Percentiles rank a stretch among this genome's conserved stretches.
Evolutionary conservation across 92 coral and sea anemone genomes (phyloP).

Genomic region (Bergia sp.): DNA sequence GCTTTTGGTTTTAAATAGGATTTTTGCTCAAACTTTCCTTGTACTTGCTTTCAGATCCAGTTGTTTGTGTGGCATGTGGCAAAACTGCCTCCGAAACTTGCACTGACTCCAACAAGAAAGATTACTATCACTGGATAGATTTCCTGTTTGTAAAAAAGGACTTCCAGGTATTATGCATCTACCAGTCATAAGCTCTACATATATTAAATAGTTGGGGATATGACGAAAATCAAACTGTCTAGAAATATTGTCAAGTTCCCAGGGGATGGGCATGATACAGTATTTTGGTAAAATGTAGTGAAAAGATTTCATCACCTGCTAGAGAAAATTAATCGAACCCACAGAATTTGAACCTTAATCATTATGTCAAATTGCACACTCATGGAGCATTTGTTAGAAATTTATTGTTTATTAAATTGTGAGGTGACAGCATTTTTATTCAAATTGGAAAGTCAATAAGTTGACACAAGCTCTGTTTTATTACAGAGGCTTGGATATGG

Average conservation of each 20-base stretch:
- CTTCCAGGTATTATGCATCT: constrained; percentile 65
- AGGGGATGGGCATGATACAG: too few relatives aligned
- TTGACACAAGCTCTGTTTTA: not conserved
- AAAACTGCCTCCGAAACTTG: constrained; percentile 47
- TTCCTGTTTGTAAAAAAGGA: constrained; percentile 94
- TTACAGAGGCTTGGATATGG: constrained; percentile 86
- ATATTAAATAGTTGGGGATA: not conserved
- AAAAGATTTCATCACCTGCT: too few relatives aligned
- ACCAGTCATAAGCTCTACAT: not conserved
- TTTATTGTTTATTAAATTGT: not conserved
- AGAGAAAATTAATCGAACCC: too few relatives aligned
- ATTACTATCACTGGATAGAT: constrained; percentile 85
- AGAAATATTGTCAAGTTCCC: too few relatives aligned
- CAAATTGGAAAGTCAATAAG: too few relatives aligned
- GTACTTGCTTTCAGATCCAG: constrained; percentile 58
- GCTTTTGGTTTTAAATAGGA: too few relatives aligned
- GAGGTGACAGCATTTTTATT: not conserved
- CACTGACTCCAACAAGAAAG: constrained; percentile 51
- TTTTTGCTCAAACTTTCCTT: not conserved
- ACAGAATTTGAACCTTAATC: too few relatives aligned
- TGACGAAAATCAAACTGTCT: too few relatives aligned
- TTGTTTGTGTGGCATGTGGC: constrained; percentile 87
- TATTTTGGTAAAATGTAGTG: too few relatives aligned
- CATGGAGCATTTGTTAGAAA: not conserved
- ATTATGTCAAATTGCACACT: too few relatives aligned